Base-by-base conservation (phyloP, 2,113 vertebrate genomes). In the Sialia sialis region DNA sequence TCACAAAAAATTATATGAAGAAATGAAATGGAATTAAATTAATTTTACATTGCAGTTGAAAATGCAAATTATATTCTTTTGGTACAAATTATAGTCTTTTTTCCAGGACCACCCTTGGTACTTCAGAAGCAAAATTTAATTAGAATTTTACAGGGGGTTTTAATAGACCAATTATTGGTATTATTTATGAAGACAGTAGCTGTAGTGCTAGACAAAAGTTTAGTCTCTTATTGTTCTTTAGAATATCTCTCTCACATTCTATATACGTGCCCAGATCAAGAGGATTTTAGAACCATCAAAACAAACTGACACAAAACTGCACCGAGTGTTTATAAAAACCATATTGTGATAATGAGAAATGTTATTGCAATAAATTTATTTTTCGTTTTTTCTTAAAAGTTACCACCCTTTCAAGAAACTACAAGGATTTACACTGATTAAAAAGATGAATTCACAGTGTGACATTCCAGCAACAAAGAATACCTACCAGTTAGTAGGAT, bases 1-100 rank as follows among this genome's bases (percentile, higher is more conserved):
- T 72, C 69, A 76, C 49, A 69, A 83, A 87, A 91, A 84, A 87
- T 79, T 68, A 77, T 18, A 73, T 16, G 63, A 80, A 90, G 69
- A 91, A 96, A 95, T 87, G 34, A 93, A 93, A 44, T 52, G 34
- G 43, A 93, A 93, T 84, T 68, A 56, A 85, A 70, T 75, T 79
- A 55, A 89, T 88, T 91, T 93, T 58, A 30, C 54, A 48, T 86
- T 88, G 60, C n/a, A 72, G 74, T 55, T 44, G n/a, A 87, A 92
- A 93, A 93, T 63, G 49, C 22, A 88, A 92, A 84, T 92, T 0
- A 64, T 64, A 87, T 39, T 34, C 43, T 82, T 76, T 68, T 17
- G 2, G 36, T 77, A 86, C n/a, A 95, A 88, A 73, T 67, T 7
- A 76, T 16, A 44, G 39, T 14, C 29, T 70, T 92, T 79, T 51